phyloP scores from a whole-genome alignment of 2,797 vertebrate species.

The Moxostoma hubbsi region DNA sequence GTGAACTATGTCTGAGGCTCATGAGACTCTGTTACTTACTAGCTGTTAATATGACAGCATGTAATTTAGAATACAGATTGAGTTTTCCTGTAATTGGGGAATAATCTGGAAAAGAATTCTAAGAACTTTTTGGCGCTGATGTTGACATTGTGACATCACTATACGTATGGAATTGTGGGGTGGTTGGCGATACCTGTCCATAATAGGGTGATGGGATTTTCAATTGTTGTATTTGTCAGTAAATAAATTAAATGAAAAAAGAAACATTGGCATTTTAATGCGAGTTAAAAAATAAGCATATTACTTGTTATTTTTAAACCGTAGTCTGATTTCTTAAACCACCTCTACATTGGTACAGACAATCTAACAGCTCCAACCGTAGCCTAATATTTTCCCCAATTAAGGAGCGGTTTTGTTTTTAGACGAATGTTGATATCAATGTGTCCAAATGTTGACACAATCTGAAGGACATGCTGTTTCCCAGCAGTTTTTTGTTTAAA shows the following conservation, averaged over 20 bases:
- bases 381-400: neutral
- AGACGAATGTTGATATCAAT: neutral
- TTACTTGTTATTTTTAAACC: neutral
- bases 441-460: constrained; percentile 29
- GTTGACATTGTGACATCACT: too few species aligned
- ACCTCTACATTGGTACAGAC: neutral
- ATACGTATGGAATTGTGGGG: too few species aligned
- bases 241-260: neutral
- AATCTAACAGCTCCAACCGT: neutral
- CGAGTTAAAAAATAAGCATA: neutral
- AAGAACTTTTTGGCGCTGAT: too few species aligned
- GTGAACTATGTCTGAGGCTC: too few species aligned
- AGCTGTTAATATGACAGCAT: too few species aligned
- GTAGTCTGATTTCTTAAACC: neutral
- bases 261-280: neutral
- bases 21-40: too few species aligned
- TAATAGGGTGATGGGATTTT: neutral
- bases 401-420: neutral
- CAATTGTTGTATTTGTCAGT: too few species aligned
- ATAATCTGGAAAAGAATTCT: too few species aligned
- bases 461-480: constrained; percentile 17
- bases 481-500: neutral
- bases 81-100: too few species aligned
- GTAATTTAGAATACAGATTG: too few species aligned
- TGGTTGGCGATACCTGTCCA: neutral